Conservation (phyloP, 2,888 invertebrate species). For the Pheosia tremula region DNA sequence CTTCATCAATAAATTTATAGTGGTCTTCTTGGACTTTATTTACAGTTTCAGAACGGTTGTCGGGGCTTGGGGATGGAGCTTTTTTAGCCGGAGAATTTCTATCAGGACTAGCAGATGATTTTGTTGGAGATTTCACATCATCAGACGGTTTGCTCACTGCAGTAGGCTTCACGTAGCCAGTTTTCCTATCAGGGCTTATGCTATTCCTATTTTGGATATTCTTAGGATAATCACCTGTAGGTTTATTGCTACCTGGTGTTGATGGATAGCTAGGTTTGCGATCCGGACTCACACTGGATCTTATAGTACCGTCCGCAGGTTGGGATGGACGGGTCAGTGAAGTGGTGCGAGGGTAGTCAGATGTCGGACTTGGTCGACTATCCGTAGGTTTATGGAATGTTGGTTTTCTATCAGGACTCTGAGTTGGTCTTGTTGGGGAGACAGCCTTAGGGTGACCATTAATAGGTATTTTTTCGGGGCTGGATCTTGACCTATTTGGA, state of each 20-base stretch:
- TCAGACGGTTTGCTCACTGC: conserved; percentile 43
- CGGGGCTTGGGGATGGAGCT: conserved; percentile 40
- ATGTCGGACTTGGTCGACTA: conserved; percentile 14
- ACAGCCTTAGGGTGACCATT: conserved; percentile 10
- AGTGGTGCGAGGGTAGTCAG: conserved; percentile 11
- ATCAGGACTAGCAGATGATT: conserved; percentile 35
- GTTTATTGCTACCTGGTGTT: conserved; percentile 15
- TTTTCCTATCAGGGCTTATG: conserved; percentile 50
- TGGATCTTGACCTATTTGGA: conserved; percentile 19
- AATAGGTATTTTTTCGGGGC: conserved; percentile 26
- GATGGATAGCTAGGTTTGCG: conserved; percentile 28
- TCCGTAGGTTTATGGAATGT: conserved; percentile 22
- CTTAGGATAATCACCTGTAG: conserved; percentile 17
- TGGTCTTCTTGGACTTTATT: conserved; percentile 59
- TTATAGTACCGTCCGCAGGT: conserved; percentile 16
- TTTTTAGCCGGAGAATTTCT: conserved; percentile 46
- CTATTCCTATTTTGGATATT: conserved; percentile 27
- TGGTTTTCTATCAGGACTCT: conserved; percentile 49
- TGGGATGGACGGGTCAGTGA: conserved; percentile 25
- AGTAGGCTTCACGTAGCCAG: conserved; percentile 64
- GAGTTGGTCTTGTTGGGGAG: conserved; percentile 29
- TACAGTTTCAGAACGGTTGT: conserved; percentile 36
- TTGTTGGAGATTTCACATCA: conserved; percentile 29
- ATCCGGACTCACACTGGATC: conserved; percentile 35
- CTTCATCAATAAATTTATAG: conserved; percentile 71